These are phyloP conservation scores for Leucoraja erinaceus DNA, from an alignment of 2,113 vertebrate genomes.

Conservation along the genomic window DNA sequence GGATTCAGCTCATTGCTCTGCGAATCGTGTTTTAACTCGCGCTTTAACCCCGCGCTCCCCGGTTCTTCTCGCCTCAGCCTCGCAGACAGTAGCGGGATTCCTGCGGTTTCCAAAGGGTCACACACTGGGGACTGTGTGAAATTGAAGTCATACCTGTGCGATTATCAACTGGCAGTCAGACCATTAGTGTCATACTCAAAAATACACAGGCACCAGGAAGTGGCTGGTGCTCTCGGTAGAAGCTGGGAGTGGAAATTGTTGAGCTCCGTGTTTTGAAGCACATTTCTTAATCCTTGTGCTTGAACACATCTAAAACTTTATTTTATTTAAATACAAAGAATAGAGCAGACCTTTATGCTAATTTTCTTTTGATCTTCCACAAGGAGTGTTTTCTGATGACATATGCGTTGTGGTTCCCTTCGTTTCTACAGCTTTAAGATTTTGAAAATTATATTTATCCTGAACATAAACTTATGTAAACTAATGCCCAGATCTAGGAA, in stretches of 20 bases:
- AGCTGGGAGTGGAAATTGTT: neutral
- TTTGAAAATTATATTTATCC: neutral
- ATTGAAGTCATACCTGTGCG: slow-evolving; percentile 6
- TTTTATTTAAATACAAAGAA: neutral
- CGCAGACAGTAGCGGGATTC: slow-evolving; percentile 20
- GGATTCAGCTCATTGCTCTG: neutral
- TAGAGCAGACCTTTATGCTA: no score
- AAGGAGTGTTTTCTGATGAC: neutral
- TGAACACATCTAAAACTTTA: neutral
- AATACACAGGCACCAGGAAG: slow-evolving; percentile 17
- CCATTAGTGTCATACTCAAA: neutral
- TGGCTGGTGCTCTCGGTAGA: neutral
- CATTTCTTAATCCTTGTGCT: no score
- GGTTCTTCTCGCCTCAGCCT: no score
- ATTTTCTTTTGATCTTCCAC: neutral
- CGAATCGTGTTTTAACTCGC: neutral
- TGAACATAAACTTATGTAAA: neutral
- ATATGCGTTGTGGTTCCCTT: neutral
- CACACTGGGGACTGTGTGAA: neutral
- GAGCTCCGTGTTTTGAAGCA: neutral
- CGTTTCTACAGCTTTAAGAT: neutral
- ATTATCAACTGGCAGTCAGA: neutral
- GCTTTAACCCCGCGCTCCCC: neutral
- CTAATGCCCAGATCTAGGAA: neutral
- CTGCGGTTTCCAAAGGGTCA: slow-evolving; percentile 26